phyloP scores from a whole-genome alignment of 1,140 invertebrate species.

The Spodoptera litura region DNA sequence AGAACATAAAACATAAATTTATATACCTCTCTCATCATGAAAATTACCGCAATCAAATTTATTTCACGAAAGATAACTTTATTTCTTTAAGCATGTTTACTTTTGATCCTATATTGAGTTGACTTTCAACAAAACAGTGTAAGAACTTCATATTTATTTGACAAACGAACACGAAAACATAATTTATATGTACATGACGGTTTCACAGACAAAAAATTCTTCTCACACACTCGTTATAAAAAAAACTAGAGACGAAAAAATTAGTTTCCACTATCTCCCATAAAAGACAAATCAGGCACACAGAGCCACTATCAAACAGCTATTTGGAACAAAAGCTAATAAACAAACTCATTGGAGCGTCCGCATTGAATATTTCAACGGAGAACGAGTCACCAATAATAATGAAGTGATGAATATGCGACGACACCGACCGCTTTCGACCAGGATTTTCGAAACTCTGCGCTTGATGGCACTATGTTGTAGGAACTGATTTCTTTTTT shows the following conservation, averaged over 20 bases:
- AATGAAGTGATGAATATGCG: slow-evolving; percentile 73
- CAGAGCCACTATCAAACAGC: slow-evolving; percentile 35
- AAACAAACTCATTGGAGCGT: slow-evolving; percentile 50
- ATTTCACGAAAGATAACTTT: too few species aligned
- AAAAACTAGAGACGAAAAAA: background rate
- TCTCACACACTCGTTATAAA: background rate
- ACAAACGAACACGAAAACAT: background rate
- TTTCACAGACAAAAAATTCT: background rate
- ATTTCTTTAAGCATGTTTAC: too few species aligned
- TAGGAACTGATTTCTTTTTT: background rate
- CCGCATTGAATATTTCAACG: slow-evolving; percentile 60
- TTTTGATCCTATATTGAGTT: too few species aligned
- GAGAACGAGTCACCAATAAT: slow-evolving; percentile 61
- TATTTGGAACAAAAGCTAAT: slow-evolving; percentile 54
- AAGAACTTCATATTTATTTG: background rate
- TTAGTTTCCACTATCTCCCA: background rate
- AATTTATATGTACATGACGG: background rate
- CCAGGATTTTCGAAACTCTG: slow-evolving; percentile 29
- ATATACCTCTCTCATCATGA: too few species aligned
- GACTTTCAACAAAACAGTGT: too few species aligned
- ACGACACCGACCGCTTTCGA: slow-evolving; percentile 49
- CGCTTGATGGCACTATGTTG: background rate
- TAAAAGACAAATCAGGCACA: slow-evolving; percentile 28
- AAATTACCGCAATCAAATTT: too few species aligned
- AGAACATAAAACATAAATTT: too few species aligned